Evolutionary conservation across 2,797 vertebrate species (phyloP), one percentile per base, ranked within the genome.

Genomic region (Pseudomugil tenellus): DNA sequence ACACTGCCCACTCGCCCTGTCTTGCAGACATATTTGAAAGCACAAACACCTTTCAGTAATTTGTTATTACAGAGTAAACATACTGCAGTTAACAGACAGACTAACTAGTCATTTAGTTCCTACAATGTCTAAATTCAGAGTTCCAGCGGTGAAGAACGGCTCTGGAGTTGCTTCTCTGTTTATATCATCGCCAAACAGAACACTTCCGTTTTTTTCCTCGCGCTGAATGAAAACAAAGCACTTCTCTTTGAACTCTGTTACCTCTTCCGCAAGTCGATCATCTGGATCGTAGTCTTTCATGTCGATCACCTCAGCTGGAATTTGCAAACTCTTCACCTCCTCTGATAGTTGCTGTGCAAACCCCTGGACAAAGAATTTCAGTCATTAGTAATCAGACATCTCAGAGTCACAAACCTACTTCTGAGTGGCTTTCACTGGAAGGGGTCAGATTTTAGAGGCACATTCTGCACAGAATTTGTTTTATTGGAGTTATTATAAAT

Each of bases 271-370:
- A 2, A 99, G 92, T 17, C 67, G 87, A 77, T 98, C 97, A 16
- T 98, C 97, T 2, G 98, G 96, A 79, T 99, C 97, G 11, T 93
- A 98, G 32, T 95, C 94, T 71, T 93, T 96, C 93, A 99, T 84
- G 88, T 96, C 93, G 67, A 94, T 87, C 55, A 94, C 69, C 35
- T 95, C 92, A 12, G 93, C 93, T 0, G 92, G 87, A 43, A 98
- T 71, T 21, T 88, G 83, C 23, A 95, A 73, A 59, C 72, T 35
- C 49, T 32, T 23, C 56, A 97, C 83, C 2, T 94, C 94, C 77
- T 94, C 91, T 8, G 92, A 92, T 48, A 99, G 93, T 70, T 75
- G 70, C 11, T 72, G 28, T 0, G 97, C 96, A 94, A 99, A 98
- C 3, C 91, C 91, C 97, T 98, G 58, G 52, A 56, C 52, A 58